A percentile compares a stretch with the other conserved stretches of the same genome.
Conservation (phyloP, 1,140 invertebrate species). For the Trichomalopsis sarcophagae region DNA sequence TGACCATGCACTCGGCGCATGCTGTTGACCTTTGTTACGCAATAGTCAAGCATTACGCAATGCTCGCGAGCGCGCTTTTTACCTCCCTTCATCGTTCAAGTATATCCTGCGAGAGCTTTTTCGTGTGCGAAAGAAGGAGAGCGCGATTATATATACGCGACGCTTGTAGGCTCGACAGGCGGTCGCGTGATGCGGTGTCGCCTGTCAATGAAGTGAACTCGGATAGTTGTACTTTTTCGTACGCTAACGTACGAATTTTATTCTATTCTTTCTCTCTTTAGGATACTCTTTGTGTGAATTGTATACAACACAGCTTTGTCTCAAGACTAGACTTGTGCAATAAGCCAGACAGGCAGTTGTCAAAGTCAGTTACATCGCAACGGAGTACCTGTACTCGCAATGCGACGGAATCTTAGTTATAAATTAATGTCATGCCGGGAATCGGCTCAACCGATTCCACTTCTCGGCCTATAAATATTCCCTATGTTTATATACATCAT, state of each 20-base stretch:
- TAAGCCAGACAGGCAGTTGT: neutral
- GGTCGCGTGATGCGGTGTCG: too few species aligned
- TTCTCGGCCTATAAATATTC: neutral
- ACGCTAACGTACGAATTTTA: neutral
- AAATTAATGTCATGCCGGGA: neutral
- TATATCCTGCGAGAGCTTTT: too few species aligned
- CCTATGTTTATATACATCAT: neutral
- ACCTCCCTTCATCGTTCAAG: neutral
- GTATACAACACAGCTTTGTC: neutral
- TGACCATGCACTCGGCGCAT: conserved; percentile 32
- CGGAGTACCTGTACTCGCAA: too few species aligned
- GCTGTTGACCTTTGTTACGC: conserved; percentile 10
- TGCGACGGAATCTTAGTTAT: too few species aligned
- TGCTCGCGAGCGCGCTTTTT: neutral
- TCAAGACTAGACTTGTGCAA: neutral
- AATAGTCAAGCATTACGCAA: neutral
- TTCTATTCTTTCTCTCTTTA: neutral
- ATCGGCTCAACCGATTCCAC: neutral
- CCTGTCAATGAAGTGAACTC: too few species aligned
- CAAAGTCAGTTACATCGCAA: neutral
- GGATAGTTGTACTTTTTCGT: too few species aligned
- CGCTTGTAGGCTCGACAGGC: too few species aligned
- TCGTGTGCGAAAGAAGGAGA: too few species aligned
- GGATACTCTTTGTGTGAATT: neutral
- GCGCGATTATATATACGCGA: too few species aligned